A percentile compares a stretch with the other conserved stretches of the same genome.
Evolutionary conservation across 2,113 vertebrate genomes (phyloP).

Genomic region (Myiozetetes cayanensis): DNA sequence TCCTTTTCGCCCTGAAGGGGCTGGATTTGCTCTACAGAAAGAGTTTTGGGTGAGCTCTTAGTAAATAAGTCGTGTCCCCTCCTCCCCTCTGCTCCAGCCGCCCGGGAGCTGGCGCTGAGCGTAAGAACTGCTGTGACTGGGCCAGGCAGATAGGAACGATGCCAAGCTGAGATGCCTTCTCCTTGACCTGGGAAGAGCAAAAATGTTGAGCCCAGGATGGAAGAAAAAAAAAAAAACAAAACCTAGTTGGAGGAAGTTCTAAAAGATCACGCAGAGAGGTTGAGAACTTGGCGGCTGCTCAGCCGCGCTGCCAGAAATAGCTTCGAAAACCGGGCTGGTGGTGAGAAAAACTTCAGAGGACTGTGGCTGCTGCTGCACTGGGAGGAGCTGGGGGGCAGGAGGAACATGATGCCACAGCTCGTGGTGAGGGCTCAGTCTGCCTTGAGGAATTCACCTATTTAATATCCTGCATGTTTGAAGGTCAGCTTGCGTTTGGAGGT

Average conservation of each 20-base stretch:
- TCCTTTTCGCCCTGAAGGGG: neutral
- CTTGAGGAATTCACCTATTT: neutral
- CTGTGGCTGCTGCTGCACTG: neutral
- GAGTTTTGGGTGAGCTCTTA: neutral
- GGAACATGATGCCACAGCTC: neutral
- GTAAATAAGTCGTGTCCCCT: accelerated
- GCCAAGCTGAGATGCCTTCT: conserved; percentile 1
- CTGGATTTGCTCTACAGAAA: neutral
- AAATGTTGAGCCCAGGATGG: neutral
- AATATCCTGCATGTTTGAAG: neutral
- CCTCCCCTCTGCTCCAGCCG: accelerated
- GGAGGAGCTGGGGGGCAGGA: neutral
- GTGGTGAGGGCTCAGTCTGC: neutral
- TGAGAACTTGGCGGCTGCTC: neutral
- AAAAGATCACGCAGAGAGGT: neutral
- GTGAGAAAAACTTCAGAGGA: neutral
- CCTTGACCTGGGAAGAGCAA: neutral
- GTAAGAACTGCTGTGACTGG: neutral
- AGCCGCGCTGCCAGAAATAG: neutral
- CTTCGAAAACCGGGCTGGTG: neutral
- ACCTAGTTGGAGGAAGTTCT: neutral
- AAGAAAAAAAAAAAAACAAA: neutral
- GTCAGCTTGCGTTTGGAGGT: neutral
- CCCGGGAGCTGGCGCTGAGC: neutral
- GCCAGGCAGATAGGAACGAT: neutral